These are phyloP conservation scores for Mizuhopecten yessoensis DNA, from an alignment of 1,140 invertebrate species.

Conservation along the genomic window DNA sequence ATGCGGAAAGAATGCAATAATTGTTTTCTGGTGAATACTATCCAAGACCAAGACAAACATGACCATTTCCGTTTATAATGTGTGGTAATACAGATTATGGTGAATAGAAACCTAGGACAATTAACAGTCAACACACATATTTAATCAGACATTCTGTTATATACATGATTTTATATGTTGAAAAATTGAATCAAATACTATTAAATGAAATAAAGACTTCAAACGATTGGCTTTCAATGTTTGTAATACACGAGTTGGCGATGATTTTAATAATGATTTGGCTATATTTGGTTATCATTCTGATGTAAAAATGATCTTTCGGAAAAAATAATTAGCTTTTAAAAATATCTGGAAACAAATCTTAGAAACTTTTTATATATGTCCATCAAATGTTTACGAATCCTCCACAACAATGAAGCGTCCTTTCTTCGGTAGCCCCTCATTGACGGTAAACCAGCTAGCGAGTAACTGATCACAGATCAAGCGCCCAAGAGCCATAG, in stretches of 20 bases:
- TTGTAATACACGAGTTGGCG: too few species aligned
- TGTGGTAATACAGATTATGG: too few species aligned
- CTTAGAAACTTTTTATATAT: too few species aligned
- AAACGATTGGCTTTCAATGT: neutral
- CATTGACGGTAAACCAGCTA: neutral
- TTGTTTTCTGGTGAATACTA: neutral
- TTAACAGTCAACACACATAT: neutral
- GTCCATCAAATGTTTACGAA: neutral
- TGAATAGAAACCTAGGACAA: too few species aligned
- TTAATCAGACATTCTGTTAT: neutral
- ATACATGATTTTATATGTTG: neutral
- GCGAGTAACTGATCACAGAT: neutral
- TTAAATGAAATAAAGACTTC: neutral
- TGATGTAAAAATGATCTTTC: too few species aligned
- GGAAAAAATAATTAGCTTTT: too few species aligned
- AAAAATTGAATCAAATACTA: neutral
- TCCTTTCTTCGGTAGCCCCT: constrained; percentile 5
- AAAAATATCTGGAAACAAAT: too few species aligned
- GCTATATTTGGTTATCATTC: too few species aligned
- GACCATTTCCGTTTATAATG: neutral
- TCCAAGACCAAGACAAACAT: neutral
- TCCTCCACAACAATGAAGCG: neutral
- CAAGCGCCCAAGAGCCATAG: neutral
- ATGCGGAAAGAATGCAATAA: neutral
- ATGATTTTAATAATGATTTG: too few species aligned